These are phyloP conservation scores for Nanorana parkeri DNA, from an alignment of 2,113 vertebrate genomes.

Conservation along the genomic window DNA sequence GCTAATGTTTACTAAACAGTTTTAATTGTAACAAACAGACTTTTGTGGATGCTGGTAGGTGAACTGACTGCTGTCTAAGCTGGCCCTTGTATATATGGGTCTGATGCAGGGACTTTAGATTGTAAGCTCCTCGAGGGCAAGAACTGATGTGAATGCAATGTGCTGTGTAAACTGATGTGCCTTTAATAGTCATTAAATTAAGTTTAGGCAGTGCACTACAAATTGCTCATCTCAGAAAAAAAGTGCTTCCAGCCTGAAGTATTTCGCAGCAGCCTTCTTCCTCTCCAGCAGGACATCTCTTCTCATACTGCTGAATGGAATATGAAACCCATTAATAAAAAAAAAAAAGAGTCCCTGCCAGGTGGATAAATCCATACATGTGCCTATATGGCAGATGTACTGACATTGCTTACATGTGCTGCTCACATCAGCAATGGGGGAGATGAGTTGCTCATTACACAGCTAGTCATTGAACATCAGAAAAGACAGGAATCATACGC, in stretches of 20 bases:
- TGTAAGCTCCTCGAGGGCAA: too few relatives aligned
- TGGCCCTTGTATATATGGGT: too few relatives aligned
- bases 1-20: neutral
- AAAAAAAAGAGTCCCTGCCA: too few relatives aligned
- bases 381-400: too few relatives aligned
- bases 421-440: neutral
- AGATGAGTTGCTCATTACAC: neutral
- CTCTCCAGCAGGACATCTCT: neutral
- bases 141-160: too few relatives aligned
- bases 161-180: too few relatives aligned
- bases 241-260: neutral
- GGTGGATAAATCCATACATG: too few relatives aligned
- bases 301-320: constrained; percentile 20
- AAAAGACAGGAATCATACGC: constrained; percentile 21
- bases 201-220: neutral
- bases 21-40: neutral
- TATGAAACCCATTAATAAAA: constrained; percentile 23
- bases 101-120: too few relatives aligned
- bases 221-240: neutral
- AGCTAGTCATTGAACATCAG: neutral
- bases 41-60: too few relatives aligned
- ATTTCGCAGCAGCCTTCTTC: neutral
- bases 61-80: too few relatives aligned
- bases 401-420: too few relatives aligned
- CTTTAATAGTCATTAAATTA: too few relatives aligned